These are phyloP conservation scores for Corythornis cristatus DNA, from an alignment of 2,113 vertebrate genomes.

Conservation along the genomic window DNA sequence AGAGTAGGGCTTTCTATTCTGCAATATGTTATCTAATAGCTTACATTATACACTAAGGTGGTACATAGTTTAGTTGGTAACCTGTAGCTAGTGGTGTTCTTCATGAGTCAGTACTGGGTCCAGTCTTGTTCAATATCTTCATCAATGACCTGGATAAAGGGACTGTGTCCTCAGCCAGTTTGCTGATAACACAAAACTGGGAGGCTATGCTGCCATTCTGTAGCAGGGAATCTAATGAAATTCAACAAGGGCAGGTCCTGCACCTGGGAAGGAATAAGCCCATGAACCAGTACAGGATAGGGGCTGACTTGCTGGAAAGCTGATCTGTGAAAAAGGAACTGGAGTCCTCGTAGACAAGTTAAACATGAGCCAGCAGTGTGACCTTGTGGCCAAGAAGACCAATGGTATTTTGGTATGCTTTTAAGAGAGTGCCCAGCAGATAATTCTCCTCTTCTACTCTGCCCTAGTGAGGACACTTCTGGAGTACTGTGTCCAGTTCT, in stretches of 20 bases:
- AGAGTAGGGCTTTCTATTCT: not conserved
- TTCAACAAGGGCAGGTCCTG: not conserved
- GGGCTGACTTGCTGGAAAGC: not conserved
- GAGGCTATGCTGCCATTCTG: not conserved
- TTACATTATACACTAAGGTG: not conserved
- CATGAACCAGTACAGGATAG: not conserved
- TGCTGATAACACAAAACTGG: too few relatives aligned
- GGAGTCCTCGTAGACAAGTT: not conserved
- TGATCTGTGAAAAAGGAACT: not conserved
- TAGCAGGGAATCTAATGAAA: not conserved
- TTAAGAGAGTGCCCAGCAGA: not conserved
- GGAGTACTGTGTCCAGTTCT: not conserved
- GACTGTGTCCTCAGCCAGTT: too few relatives aligned
- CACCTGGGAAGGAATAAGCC: not conserved
- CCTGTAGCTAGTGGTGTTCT: not conserved
- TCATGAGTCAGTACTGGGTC: too few relatives aligned
- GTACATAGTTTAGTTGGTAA: not conserved
- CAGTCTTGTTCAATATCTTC: too few relatives aligned
- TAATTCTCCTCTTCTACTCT: not conserved
- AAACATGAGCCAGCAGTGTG: not conserved
- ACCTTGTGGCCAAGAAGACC: not conserved
- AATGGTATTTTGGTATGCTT: not conserved
- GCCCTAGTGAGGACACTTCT: not conserved
- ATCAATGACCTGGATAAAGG: too few relatives aligned
- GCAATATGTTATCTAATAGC: not conserved